Conservation (phyloP, 2,888 invertebrate genomes). For the Sussaba pulchella region DNA sequence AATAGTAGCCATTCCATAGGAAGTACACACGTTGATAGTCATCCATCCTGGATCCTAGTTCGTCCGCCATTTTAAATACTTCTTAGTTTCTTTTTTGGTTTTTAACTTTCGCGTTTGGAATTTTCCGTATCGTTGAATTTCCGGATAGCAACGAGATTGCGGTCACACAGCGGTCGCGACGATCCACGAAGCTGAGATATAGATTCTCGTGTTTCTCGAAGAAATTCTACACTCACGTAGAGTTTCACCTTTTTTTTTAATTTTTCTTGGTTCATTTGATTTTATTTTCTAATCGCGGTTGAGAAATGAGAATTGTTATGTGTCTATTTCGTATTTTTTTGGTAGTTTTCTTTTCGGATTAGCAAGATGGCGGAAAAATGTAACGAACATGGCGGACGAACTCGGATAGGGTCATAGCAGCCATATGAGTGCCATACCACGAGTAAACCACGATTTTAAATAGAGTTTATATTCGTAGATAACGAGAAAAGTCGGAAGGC, state of each 20-base stretch:
- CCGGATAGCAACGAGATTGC: conserved; percentile 57
- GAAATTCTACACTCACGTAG: conserved; percentile 58
- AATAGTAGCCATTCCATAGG: conserved; percentile 81
- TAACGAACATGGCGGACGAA: conserved; percentile 59
- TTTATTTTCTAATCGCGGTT: conserved; percentile 26
- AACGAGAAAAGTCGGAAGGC: conserved; percentile 42
- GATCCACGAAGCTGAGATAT: conserved; percentile 21
- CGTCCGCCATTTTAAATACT: conserved; percentile 51
- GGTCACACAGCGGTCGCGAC: conserved; percentile 51
- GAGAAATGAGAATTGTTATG: no score
- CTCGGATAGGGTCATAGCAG: conserved; percentile 74
- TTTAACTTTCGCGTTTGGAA: no score
- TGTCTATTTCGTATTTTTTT: no score
- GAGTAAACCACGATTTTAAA: conserved; percentile 71
- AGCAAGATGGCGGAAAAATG: conserved; percentile 22
- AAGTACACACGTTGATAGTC: conserved; percentile 77
- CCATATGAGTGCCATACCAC: conserved; percentile 84
- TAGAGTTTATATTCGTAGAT: conserved; percentile 70
- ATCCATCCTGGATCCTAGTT: conserved; percentile 76
- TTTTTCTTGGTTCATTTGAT: conserved; percentile 26
- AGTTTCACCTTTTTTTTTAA: conserved; percentile 14
- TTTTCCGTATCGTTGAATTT: conserved; percentile 29
- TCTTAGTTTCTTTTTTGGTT: conserved; percentile 2
- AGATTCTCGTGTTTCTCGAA: conserved; percentile 52
- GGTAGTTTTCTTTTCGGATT: conserved; percentile 26